Evolutionary conservation across 2,113 vertebrate species (phyloP), one percentile per base, ranked within the genome.

Genomic region (Mus pahari): DNA sequence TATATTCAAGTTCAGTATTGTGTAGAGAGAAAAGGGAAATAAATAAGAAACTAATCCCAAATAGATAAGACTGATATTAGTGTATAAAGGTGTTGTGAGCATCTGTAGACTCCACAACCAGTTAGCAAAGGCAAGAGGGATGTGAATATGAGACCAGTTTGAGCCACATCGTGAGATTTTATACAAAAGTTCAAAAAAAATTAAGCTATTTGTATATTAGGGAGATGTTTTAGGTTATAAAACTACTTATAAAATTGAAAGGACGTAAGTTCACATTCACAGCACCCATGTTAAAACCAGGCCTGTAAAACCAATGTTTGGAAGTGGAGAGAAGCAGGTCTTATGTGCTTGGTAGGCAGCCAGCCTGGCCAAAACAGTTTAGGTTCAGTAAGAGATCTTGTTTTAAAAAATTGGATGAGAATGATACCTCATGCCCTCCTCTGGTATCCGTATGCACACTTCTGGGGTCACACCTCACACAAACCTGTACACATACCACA

Each of bases 1-100:
- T 28, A 78, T 45, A 84, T 16, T 33, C 81, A 93, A 77, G 28
- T 66, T 88, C 24, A 93, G 8, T 55, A 36, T 19, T 97, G 36
- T 89, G 93, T 91, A 89, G 42, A n/a, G 60, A 81, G 87, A 79
- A 55, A 89, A 71, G 84, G 83, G 14, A 39, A 42, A 42, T 45
- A 81, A 86, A 94, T 86, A 68, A 89, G 84, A 77, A 39, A 39
- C 77, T 53, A 50, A 28, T 79, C 77, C 16, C 26, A 90, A 78
- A 78, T 58, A 84, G 22, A 53, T 22, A 68, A 22, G 31, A 48
- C 86, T 92, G 50, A 62, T 81, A 84, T 53, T 50, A 53, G 31
- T 5, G 1, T 36, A n/a, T 79, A 79, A 50, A 79, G 31, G 14
- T 79, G 36, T 58, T 81, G 10, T 81, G 53, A 81, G 53, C 36